Conservation (phyloP, 2,113 vertebrate species). For the Naja naja region DNA sequence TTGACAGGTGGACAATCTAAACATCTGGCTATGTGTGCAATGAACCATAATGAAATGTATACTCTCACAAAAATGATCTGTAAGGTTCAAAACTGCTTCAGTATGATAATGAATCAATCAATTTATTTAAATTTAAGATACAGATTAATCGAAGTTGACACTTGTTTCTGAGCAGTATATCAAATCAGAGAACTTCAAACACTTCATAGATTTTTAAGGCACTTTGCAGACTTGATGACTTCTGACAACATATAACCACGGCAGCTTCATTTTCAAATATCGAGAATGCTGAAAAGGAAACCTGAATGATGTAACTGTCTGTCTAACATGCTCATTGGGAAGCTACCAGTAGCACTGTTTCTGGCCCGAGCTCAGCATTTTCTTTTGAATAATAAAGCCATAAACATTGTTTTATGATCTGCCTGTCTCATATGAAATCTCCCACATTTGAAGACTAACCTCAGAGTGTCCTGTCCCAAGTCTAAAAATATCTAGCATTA, state of each 20-base stretch:
- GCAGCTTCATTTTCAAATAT: background rate
- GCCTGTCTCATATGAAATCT: background rate
- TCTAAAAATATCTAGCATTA: background rate
- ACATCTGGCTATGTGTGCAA: background rate
- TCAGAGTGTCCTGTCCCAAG: background rate
- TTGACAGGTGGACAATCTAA: background rate
- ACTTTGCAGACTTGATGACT: background rate
- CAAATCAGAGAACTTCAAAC: background rate
- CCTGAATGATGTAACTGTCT: background rate
- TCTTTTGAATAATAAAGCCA: background rate
- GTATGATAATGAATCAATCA: background rate
- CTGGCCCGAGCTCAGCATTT: background rate
- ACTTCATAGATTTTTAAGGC: background rate
- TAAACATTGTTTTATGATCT: background rate
- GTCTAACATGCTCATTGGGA: background rate
- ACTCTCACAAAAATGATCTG: background rate
- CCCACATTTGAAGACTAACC: background rate
- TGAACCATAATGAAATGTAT: background rate
- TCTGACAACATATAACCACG: background rate
- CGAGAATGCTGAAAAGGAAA: background rate
- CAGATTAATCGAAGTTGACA: background rate
- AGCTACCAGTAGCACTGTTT: background rate
- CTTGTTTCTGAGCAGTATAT: background rate
- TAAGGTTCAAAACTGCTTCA: background rate
- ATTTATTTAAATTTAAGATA: background rate